A percentile compares a stretch with the other conserved stretches of the same genome.
These are phyloP conservation scores for Ranitomeya variabilis DNA, from an alignment of 2,113 vertebrate species.

Conservation along the genomic window DNA sequence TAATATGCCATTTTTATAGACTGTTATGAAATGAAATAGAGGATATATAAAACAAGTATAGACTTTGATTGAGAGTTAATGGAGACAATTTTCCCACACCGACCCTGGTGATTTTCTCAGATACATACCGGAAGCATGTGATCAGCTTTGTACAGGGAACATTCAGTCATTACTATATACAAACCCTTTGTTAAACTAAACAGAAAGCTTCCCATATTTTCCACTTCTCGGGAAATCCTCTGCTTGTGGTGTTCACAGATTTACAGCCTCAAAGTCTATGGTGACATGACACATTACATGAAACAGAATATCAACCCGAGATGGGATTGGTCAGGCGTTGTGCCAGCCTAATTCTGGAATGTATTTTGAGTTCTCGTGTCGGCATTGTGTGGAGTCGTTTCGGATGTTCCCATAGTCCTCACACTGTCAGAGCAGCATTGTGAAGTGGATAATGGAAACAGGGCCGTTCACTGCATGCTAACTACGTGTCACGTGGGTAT, in stretches of 20 bases:
- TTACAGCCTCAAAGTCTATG: conserved; percentile 30
- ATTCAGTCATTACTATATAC: conserved; percentile 9
- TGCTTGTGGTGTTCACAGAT: conserved; percentile 44
- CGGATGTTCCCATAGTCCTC: conserved; percentile 19
- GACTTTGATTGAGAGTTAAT: not conserved
- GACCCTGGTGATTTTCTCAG: not conserved
- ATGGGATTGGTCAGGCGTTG: conserved; percentile 18
- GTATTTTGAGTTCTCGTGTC: conserved; percentile 8
- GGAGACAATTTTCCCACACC: conserved; percentile 45
- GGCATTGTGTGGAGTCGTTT: conserved; percentile 31
- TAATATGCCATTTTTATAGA: no score
- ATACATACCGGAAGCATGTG: conserved; percentile 7
- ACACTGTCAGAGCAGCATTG: not conserved
- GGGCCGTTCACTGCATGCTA: not conserved
- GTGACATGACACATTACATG: conserved; percentile 33
- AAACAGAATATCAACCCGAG: conserved; percentile 27
- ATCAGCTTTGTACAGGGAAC: not conserved
- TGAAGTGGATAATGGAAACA: not conserved
- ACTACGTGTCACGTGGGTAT: not conserved
- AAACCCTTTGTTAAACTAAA: conserved; percentile 16
- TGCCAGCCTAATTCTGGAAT: conserved; percentile 24
- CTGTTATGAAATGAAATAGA: no score
- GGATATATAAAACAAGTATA: no score
- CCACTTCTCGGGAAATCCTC: conserved; percentile 40
- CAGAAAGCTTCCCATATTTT: conserved; percentile 15